These are phyloP conservation scores for Monopterus albus DNA, from an alignment of 2,113 vertebrate species.

Conservation along the genomic window DNA sequence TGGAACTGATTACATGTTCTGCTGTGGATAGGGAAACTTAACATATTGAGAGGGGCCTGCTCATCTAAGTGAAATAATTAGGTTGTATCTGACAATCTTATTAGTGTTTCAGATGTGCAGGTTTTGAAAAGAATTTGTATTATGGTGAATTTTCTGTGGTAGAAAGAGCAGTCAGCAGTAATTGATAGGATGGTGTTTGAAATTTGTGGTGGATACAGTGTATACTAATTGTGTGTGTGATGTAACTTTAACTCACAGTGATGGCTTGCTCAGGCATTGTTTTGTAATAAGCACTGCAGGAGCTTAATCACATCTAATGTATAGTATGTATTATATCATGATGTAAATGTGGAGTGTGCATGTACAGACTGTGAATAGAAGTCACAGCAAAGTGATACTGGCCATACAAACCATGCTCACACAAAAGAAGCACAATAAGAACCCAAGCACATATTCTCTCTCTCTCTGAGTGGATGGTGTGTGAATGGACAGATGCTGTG, in stretches of 20 bases:
- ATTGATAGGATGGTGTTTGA: background rate
- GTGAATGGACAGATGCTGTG: too few species aligned
- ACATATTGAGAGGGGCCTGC: slow-evolving; percentile 7
- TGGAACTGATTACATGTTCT: background rate
- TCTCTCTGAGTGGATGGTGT: too few species aligned
- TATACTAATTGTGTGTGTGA: too few species aligned
- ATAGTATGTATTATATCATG: background rate
- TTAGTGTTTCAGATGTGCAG: slow-evolving; percentile 5
- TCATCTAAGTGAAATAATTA: slow-evolving; percentile 24
- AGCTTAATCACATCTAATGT: background rate
- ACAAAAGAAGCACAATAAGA: too few species aligned
- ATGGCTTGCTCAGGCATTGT: background rate
- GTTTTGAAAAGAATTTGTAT: slow-evolving; percentile 6
- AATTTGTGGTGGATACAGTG: too few species aligned
- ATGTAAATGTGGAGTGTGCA: background rate
- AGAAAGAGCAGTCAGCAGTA: background rate
- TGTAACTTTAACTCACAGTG: background rate
- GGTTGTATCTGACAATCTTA: slow-evolving; percentile 15
- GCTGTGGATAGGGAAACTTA: too few species aligned
- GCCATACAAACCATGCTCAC: background rate
- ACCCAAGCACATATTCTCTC: too few species aligned
- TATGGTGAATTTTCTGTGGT: background rate
- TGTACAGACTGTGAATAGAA: too few species aligned
- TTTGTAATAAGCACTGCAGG: background rate
- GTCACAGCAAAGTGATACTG: background rate